Conservation (phyloP, 2,888 invertebrate genomes). For the Phalera bucephala region DNA sequence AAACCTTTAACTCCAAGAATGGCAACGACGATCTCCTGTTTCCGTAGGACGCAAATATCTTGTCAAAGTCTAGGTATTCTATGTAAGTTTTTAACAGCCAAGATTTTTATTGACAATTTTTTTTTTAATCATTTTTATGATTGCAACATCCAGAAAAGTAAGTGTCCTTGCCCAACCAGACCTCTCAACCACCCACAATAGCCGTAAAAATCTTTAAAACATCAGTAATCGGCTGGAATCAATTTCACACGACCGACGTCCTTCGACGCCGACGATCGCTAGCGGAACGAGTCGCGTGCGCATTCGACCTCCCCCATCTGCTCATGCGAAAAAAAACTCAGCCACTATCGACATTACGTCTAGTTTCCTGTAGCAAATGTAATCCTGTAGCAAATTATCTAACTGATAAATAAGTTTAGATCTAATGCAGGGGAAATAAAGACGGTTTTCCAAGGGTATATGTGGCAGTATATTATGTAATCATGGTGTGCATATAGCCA, state of each 20-base stretch:
- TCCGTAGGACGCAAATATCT: too few species aligned
- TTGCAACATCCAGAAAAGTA: too few species aligned
- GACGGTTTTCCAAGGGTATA: slow-evolving; percentile 6
- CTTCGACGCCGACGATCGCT: slow-evolving; percentile 44
- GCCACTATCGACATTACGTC: slow-evolving; percentile 11
- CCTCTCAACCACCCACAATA: background rate
- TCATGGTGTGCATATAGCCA: slow-evolving; percentile 23
- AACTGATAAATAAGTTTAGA: too few species aligned
- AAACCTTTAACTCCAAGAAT: too few species aligned
- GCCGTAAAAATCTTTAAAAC: slow-evolving; percentile 3
- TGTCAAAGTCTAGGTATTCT: too few species aligned
- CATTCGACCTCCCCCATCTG: slow-evolving; percentile 20
- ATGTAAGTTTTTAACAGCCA: too few species aligned
- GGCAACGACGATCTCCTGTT: too few species aligned
- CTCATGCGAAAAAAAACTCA: slow-evolving; percentile 14
- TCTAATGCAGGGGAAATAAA: background rate
- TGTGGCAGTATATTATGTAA: slow-evolving; percentile 22
- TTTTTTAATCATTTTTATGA: too few species aligned
- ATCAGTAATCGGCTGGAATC: slow-evolving; percentile 39
- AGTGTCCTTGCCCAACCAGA: too few species aligned
- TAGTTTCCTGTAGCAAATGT: slow-evolving; percentile 8
- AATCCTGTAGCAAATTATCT: slow-evolving; percentile 1
- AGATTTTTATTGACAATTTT: too few species aligned
- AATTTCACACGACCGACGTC: slow-evolving; percentile 59
- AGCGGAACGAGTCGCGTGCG: slow-evolving; percentile 63